Evolutionary conservation across 2,888 invertebrate genomes (phyloP), one percentile per base, ranked within the genome.

Genomic region (Stenurella melanura): DNA sequence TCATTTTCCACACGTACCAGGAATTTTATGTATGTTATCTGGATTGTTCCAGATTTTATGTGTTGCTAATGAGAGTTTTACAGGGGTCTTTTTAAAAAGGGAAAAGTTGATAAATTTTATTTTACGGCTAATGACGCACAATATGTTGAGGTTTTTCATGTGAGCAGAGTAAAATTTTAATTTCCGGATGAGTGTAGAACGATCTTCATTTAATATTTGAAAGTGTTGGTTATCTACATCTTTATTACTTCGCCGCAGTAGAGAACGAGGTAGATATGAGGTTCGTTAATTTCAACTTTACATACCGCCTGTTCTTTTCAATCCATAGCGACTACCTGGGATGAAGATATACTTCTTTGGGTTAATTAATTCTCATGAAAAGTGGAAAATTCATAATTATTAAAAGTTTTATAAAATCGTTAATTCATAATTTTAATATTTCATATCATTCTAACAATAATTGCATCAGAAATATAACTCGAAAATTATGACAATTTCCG

Each of bases 31-130:
- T 42, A 42, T 42, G 42, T 42, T 42, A 42, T 42, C 42, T 42
- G 12, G 42, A 42, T 42, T 42, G 42, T 15, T 15, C 42, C 42
- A 12, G 42, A 42, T 15, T 42, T 42, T 42, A 67, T 77, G 72
- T 63, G 73, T 74, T 57, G 75, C 77, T 79, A 79, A 79, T 77
- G 79, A 77, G 77, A 77, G 64, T 73, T 78, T 78, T 76, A 79
- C 78, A 78, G 73, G 64, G 61, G 74, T 64, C 56, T 21, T 56
- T 50, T 26, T 26, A 68, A 68, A 68, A 68, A 30, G 10, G 12
- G 50, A 34, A 67, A 58, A 26, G 42, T 42, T 70, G 58, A 30
- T 60, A 70, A 70, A 21, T 18, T 70, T 58, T n/a, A 18, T 58
- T 58, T 58, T 34, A 61, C 19, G 21, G 21, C 60, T 61, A 61